These are phyloP conservation scores for Drosophila mauritiana DNA, from an alignment of 1,140 invertebrate species.

Conservation along the genomic window DNA sequence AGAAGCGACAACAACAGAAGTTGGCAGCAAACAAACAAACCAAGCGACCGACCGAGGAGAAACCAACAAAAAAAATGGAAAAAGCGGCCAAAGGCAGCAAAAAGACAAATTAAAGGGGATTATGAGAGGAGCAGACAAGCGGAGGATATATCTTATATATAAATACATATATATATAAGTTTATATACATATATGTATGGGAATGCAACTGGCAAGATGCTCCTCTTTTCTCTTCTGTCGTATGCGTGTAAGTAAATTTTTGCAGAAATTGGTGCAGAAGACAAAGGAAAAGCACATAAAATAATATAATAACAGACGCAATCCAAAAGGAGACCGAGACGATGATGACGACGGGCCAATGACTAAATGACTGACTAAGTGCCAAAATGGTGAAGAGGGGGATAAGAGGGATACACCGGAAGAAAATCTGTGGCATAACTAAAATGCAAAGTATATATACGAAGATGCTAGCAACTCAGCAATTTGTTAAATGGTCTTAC, in stretches of 20 bases:
- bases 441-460: neutral
- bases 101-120: conserved; percentile 82
- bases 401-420: neutral
- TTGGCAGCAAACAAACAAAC: conserved; percentile 47
- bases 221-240: conserved; percentile 4
- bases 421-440: neutral
- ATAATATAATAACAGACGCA: conserved; percentile 76
- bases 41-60: conserved; percentile 41
- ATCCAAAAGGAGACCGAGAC: conserved; percentile 50
- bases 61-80: conserved; percentile 24
- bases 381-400: conserved; percentile 56
- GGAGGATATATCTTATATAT: conserved; percentile 42
- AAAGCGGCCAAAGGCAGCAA: conserved; percentile 50
- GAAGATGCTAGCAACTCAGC: too few relatives aligned
- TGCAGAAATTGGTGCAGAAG: conserved; percentile 81
- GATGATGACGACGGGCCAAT: conserved; percentile 64
- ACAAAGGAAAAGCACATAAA: conserved; percentile 79
- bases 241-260: conserved; percentile 71
- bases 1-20: conserved; percentile 53
- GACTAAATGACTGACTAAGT: conserved; percentile 82
- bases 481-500: too few relatives aligned
- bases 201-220: conserved; percentile 43
- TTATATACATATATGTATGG: conserved; percentile 31
- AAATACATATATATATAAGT: conserved; percentile 21
- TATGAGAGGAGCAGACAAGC: conserved; percentile 56